These are phyloP conservation scores for Carettochelys insculpta DNA, from an alignment of 2,113 vertebrate genomes.

Conservation along the genomic window DNA sequence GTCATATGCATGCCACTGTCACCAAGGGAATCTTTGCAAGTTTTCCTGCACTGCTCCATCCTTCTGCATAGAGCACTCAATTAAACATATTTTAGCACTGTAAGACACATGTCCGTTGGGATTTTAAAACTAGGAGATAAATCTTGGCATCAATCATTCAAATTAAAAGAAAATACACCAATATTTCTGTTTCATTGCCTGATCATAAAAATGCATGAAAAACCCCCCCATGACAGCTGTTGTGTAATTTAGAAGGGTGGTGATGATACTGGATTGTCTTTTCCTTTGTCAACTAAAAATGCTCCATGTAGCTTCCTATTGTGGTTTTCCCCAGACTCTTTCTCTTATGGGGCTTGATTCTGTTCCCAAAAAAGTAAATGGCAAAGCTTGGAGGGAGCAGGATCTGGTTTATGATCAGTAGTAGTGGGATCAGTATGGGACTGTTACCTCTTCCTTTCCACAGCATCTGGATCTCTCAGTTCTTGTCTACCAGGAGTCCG, in stretches of 20 bases:
- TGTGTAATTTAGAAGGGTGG: not conserved
- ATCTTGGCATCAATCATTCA: conserved; percentile 7
- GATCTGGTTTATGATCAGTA: not conserved
- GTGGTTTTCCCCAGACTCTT: not conserved
- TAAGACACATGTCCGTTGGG: conserved; percentile 13
- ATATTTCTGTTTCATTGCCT: not conserved
- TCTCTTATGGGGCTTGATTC: not conserved
- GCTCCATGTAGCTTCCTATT: not conserved
- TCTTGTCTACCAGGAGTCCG: conserved; percentile 58
- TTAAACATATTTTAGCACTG: conserved; percentile 33
- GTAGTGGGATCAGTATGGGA: not conserved
- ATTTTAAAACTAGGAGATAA: conserved; percentile 38
- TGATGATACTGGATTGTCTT: not conserved
- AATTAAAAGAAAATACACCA: not conserved
- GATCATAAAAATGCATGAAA: not conserved
- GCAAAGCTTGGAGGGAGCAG: not conserved
- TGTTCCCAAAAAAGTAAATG: not conserved
- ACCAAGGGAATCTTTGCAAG: not conserved
- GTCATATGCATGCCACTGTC: conserved; percentile 28
- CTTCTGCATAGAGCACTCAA: conserved; percentile 12
- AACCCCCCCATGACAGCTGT: not conserved
- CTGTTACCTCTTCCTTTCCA: not conserved
- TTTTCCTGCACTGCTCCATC: conserved; percentile 41
- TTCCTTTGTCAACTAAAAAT: not conserved
- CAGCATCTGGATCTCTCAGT: conserved; percentile 5